These are phyloP conservation scores for Ursus arctos DNA, from an alignment of 2,113 vertebrate genomes.

Conservation along the genomic window DNA sequence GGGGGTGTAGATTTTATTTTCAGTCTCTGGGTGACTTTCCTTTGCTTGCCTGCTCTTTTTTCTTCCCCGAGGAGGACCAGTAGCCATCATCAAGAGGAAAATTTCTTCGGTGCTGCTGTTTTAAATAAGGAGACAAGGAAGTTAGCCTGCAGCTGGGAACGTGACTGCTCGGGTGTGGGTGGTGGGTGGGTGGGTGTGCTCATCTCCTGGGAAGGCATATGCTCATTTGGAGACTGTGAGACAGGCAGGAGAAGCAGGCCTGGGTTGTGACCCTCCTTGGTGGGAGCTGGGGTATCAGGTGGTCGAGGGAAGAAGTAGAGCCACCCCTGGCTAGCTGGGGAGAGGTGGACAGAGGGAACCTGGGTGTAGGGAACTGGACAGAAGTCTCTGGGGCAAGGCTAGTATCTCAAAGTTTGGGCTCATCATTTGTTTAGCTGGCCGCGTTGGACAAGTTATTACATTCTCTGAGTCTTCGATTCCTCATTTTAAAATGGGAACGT, in stretches of 20 bases:
- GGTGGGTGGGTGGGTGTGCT: conserved; percentile 74
- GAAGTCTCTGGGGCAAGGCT: conserved; percentile 4
- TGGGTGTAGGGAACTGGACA: neutral
- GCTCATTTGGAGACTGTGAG: conserved; percentile 56
- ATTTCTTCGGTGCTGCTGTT: neutral
- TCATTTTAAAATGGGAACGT: conserved; percentile 16
- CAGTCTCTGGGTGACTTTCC: neutral
- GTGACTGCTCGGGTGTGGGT: conserved; percentile 68
- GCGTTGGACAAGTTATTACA: neutral
- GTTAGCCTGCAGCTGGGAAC: conserved; percentile 52
- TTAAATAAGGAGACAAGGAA: conserved; percentile 53
- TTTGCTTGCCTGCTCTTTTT: neutral
- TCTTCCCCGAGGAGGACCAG: neutral
- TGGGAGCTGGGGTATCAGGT: neutral
- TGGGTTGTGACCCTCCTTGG: neutral
- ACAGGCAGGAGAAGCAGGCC: neutral
- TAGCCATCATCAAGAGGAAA: neutral
- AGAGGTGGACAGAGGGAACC: neutral
- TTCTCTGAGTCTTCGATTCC: neutral
- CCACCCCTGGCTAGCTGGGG: neutral
- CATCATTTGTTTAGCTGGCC: neutral
- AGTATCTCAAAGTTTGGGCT: conserved; percentile 9
- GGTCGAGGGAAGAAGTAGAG: neutral
- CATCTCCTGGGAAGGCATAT: conserved; percentile 67
- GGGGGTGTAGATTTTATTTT: neutral